Evolutionary conservation across 2,113 vertebrate species (phyloP), one percentile per base, ranked within the genome.

Genomic region (Sylvietta virens): DNA sequence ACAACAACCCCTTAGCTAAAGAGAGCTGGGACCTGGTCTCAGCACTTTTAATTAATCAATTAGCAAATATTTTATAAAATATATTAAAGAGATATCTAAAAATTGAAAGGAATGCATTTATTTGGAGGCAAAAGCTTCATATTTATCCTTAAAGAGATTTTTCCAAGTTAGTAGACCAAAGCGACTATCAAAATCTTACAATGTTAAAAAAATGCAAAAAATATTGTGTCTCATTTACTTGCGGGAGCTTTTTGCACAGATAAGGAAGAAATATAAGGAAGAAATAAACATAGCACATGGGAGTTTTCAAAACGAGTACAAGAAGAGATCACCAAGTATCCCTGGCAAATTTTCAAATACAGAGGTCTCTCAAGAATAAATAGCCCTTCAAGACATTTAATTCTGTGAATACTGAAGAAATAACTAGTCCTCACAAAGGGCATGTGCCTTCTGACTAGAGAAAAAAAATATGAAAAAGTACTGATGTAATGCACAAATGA

Each of bases 31-130:
- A 87, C 62, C 57, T 33, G 88, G 73, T 64, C 6, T 56, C 33
- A 50, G 12, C 14, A n/a, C 42, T 66, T 93, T 94, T 82, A 96
- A 89, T 82, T 82, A 94, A 90, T 74, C 88, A 76, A 53, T 67
- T 83, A 92, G 17, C 26, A 95, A 91, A 64, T 72, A 22, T 18
- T 10, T 71, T 83, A 60, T 64, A 82, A 94, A 91, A 72, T 69
- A 45, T 51, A 60, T 54, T 51, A 54, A 73, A 80, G 73, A 82
- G 37, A 47, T 67, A 30, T 37, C 27, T 76, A 28, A 69, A 31
- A 64, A 62, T 81, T 86, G 58, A 65, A 94, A 71, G 13, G 61
- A 74, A n/a, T 92, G 18, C 23, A 90, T 65, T 60, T 67, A 37
- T 73, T 88, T 18, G 28, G 35, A 37, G 14, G 30, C 5, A 87